Evolutionary conservation across 2,888 invertebrate genomes (phyloP).

Genomic region (Ceraclea dissimilis): DNA sequence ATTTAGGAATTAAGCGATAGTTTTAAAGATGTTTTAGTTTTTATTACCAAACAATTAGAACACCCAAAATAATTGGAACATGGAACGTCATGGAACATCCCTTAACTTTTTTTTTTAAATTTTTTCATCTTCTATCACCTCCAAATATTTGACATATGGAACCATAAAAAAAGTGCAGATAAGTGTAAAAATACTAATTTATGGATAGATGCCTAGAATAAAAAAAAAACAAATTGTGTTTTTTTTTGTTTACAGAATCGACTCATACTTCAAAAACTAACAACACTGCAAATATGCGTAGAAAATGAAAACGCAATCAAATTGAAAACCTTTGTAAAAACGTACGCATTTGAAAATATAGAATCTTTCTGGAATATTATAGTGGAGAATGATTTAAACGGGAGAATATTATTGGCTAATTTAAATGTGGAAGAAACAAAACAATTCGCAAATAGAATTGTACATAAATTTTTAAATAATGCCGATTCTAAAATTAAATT

Average conservation of each 20-base stretch:
- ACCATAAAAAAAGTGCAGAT: too few relatives aligned
- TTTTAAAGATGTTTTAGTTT: too few relatives aligned
- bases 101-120: too few relatives aligned
- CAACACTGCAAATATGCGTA: conserved; percentile 30
- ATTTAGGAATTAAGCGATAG: too few relatives aligned
- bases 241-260: conserved; percentile 35
- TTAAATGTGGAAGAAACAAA: conserved; percentile 32
- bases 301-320: background rate
- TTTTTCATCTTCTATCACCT: too few relatives aligned
- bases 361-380: conserved; percentile 30
- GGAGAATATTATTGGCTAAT: conserved; percentile 34
- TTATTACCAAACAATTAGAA: too few relatives aligned
- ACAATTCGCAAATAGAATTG: conserved; percentile 35
- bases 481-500: conserved; percentile 27
- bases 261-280: conserved; percentile 35
- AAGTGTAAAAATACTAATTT: too few relatives aligned
- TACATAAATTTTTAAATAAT: conserved; percentile 33
- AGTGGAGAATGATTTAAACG: conserved; percentile 30
- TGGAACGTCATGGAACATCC: too few relatives aligned
- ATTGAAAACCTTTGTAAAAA: conserved; percentile 26
- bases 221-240: too few relatives aligned
- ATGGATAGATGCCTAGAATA: too few relatives aligned
- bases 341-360: conserved; percentile 35
- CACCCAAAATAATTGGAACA: too few relatives aligned
- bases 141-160: too few relatives aligned